Base-by-base conservation (phyloP, 2,797 vertebrate genomes). In the Lacerta agilis region DNA sequence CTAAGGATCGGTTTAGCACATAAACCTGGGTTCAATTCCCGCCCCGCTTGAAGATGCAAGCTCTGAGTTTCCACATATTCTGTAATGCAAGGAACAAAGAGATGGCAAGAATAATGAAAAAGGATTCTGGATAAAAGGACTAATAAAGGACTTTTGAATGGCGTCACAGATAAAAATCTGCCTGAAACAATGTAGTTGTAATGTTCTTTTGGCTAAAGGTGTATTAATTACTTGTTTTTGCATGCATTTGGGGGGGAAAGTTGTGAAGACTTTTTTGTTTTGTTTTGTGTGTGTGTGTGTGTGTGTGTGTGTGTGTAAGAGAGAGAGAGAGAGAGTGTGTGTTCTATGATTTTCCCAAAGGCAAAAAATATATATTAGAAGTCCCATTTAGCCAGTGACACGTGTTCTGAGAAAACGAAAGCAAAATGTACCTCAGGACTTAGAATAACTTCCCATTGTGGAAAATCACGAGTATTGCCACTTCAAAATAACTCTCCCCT, bases 161-260 rank as follows among this genome's bases (percentile, higher is more conserved):
- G 17, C 4, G 23, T 29, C 27, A 49, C 49, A 64, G 25, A 11
- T 10, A 4, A 36, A 23, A 79, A 27, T 49, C 18, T 33, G 33
- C 3, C 66, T 69, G 89, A 84, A 89, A 87, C 86, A 36, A 4
- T 0, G 79, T 10, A 85, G 93, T 90, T 89, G 45, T 17, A 85
- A 90, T 91, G 90, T 72, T 71, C 11, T 88, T 20, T 43, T 91
- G 69, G 29, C 90, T 87, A 93, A 90, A 77, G 80, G 69, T 33
- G 86, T 87, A 89, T 88, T 1, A 61, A 90, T 79, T 90, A 87
- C 89, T 58, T 71, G 69, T 87, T 90, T 88, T 78, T 69, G 36
- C 91, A 0, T 87, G 38, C 78, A 92, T 88, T 72, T 69, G 72
- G 64, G 72, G 72, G 43, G 5, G 78, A 0, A 0, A n/a, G 5